Percentiles rank a stretch among this genome's conserved stretches.
Conservation (phyloP, 2,113 vertebrate species). For the Thalassoma bifasciatum region DNA sequence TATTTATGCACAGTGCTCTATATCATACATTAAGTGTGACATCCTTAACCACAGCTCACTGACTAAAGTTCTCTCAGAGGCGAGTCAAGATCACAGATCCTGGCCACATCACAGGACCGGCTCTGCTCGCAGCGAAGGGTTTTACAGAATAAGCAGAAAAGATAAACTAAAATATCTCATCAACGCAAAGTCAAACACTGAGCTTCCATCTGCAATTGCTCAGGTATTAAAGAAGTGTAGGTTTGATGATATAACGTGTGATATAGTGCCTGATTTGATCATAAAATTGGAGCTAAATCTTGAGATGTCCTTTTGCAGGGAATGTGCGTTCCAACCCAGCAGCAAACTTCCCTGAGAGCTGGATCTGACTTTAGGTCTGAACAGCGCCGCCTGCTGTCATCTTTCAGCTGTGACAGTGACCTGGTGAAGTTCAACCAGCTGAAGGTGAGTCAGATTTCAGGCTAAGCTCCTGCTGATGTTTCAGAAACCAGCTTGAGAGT, state of each 20-base stretch:
- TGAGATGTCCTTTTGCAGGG: constrained; percentile 77
- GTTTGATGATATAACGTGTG: background rate
- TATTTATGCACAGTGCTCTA: too few species aligned
- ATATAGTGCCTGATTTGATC: background rate
- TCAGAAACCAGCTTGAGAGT: too few species aligned
- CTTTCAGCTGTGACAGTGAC: constrained; percentile 97
- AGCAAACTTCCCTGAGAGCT: constrained; percentile 88
- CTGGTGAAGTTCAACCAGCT: constrained; percentile 98
- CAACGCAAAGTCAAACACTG: constrained; percentile 81
- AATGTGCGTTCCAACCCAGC: constrained; percentile 87
- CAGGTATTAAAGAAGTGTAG: constrained; percentile 82
- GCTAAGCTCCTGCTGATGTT: background rate
- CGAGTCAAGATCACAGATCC: constrained; percentile 84
- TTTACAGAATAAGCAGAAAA: constrained; percentile 94
- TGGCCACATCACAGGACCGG: constrained; percentile 90
- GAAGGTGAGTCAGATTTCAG: constrained; percentile 85
- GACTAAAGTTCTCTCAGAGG: constrained; percentile 87
- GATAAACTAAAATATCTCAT: constrained; percentile 95
- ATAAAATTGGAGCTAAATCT: background rate
- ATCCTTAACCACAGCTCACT: constrained; percentile 89
- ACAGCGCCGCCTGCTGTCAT: constrained; percentile 94
- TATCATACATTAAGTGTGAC: constrained; percentile 1
- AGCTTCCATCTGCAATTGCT: constrained; percentile 85
- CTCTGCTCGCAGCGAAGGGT: constrained; percentile 95
- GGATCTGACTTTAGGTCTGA: constrained; percentile 95